Conservation (phyloP, 2,888 invertebrate genomes). For the Ferrisia virgata region DNA sequence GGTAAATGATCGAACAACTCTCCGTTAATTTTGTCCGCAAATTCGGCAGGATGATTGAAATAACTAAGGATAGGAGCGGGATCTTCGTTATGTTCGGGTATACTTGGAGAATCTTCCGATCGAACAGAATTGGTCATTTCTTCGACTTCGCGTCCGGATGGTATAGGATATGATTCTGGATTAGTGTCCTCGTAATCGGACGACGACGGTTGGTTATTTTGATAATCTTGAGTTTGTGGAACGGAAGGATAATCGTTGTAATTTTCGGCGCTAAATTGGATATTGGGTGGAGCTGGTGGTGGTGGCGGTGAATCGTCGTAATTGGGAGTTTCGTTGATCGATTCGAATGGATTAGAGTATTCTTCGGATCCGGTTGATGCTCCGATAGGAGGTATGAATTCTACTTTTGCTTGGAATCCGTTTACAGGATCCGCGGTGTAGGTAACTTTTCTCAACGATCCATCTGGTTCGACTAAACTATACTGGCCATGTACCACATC, state of each 20-base stretch:
- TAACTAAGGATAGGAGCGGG: background rate
- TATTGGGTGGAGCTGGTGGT: no score
- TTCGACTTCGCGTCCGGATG: background rate
- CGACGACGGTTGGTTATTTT: background rate
- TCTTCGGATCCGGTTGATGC: background rate
- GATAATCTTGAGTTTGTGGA: background rate
- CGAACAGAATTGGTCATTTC: background rate
- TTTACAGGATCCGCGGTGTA: conserved; percentile 71
- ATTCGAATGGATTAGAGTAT: conserved; percentile 15
- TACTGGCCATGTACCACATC: conserved; percentile 72
- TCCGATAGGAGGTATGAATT: conserved; percentile 54
- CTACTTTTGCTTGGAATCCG: conserved; percentile 64
- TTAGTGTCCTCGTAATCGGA: background rate
- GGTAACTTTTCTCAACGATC: conserved; percentile 67
- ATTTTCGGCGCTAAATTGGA: background rate
- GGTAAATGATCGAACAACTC: conserved; percentile 32
- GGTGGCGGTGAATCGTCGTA: background rate
- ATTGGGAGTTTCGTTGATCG: background rate
- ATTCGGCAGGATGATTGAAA: background rate
- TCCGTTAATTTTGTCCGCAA: background rate
- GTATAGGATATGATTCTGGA: background rate
- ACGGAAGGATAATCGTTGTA: background rate
- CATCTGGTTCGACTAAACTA: conserved; percentile 70
- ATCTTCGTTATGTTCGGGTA: background rate
- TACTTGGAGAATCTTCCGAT: background rate